Base-by-base conservation (phyloP, 2,113 vertebrate genomes). In the Tragulus kanchil region DNA sequence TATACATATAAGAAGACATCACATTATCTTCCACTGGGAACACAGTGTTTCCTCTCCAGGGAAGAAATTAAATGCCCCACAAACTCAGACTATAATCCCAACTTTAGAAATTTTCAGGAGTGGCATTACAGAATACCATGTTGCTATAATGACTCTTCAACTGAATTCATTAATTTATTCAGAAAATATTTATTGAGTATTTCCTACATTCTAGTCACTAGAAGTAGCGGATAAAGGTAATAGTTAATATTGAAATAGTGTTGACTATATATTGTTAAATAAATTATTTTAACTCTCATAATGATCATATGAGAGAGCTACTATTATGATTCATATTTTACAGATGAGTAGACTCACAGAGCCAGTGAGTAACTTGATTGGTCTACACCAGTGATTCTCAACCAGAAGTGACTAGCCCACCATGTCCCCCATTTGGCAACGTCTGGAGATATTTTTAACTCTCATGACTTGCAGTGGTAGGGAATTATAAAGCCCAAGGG, bases 261-360 rank as follows among this genome's bases (percentile, higher is more conserved):
- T 48, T 64, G 84, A 78, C 42, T 79, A 9, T 65, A 19, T 12
- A 42, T 36, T 17, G 65, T 93, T 94, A 45, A 2, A 23, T 77
- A 82, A 67, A 26, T 59, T 65, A 45, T n/a, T 71, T 67, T 64
- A 96, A 48, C 82, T 94, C 52, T 86, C 65, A 77, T 28, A 82
- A 31, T 45, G 62, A 52, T 82, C 21, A n/a, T 42, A 52, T 13
- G 17, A 86, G 21, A 81, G 19, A 50, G 9, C 28, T 83, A 54
- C 26, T 92, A 7, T 62, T 69, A 16, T 8, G 14, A 86, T 86
- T 77, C n/a, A 45, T 50, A 64, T 45, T 90, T 95, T 87, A 92
- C 6, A 81, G 45, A 73, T 77, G 52, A 73, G 36, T 79, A 84
- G 77, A 87, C 10, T 6, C 48, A 42, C n/a, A 50, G 50, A 75